These are phyloP conservation scores for Brachymystax lenok DNA, from an alignment of 2,797 vertebrate species.

Conservation along the genomic window DNA sequence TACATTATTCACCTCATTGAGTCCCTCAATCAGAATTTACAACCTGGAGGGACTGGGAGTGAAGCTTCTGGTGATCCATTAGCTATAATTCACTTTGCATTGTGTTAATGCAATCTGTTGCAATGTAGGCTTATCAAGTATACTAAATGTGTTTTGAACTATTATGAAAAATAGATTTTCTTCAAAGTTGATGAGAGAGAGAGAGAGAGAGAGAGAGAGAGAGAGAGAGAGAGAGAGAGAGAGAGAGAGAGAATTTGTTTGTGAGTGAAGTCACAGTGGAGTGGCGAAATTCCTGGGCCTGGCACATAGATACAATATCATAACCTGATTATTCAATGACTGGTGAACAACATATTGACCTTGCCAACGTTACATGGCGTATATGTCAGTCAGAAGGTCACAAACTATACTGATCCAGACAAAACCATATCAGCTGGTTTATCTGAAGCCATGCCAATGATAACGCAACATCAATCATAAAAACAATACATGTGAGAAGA, in stretches of 20 bases:
- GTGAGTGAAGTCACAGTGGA: constrained; percentile 15
- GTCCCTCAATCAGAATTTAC: constrained; percentile 52
- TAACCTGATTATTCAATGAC: too few relatives aligned
- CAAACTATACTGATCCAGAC: not conserved
- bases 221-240: too few relatives aligned
- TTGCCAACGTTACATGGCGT: not conserved
- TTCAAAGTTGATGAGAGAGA: not conserved
- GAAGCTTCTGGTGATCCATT: constrained; percentile 50
- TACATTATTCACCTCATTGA: constrained; percentile 68
- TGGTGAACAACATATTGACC: too few relatives aligned
- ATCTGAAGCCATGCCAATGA: not conserved
- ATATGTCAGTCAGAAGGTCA: constrained; percentile 16
- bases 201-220: too few relatives aligned
- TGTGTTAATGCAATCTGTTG: constrained; percentile 25
- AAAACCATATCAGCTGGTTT: not conserved
- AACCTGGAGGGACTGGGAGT: constrained; percentile 45
- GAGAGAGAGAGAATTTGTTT: too few relatives aligned
- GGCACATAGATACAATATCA: constrained; percentile 25
- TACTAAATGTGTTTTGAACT: not conserved
- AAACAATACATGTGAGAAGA: constrained; percentile 45
- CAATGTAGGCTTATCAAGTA: constrained; percentile 67
- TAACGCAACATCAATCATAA: constrained; percentile 35
- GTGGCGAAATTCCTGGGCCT: too few relatives aligned
- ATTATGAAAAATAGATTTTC: constrained; percentile 18
- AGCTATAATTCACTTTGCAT: constrained; percentile 69